phyloP scores from a whole-genome alignment of 2,797 vertebrate species.

The Hyperoplus immaculatus region DNA sequence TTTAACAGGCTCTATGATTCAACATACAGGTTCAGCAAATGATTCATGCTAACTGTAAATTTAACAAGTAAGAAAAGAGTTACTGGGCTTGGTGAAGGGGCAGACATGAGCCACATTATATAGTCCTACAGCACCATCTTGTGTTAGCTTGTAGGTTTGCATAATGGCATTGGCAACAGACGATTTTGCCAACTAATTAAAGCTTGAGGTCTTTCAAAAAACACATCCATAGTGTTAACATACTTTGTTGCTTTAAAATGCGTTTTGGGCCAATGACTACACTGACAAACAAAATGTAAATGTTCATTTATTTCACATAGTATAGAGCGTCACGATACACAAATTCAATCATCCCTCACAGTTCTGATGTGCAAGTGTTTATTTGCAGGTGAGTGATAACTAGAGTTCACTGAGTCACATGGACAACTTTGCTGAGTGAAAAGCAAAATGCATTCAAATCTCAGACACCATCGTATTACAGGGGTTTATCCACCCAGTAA shows the following conservation, averaged over 20 bases:
- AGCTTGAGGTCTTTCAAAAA: neutral
- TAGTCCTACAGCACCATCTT: conserved; percentile 69
- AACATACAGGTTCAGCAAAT: conserved; percentile 15
- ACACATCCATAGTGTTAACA: neutral
- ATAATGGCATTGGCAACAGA: neutral
- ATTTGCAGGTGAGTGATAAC: conserved; percentile 68
- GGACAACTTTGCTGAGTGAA: conserved; percentile 26
- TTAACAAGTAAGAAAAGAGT: conserved; percentile 28
- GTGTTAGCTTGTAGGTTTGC: conserved; percentile 35
- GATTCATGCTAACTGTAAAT: conserved; percentile 35
- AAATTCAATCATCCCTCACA: conserved; percentile 71
- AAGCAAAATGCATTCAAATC: neutral
- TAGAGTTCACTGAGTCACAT: conserved; percentile 1
- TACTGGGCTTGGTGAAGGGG: neutral
- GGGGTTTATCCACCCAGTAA: conserved; percentile 18
- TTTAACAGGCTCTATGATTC: conserved; percentile 27
- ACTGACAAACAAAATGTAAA: conserved; percentile 37
- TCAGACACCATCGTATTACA: conserved; percentile 2
- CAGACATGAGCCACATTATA: neutral
- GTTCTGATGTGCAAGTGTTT: conserved; percentile 77
- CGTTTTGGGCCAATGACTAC: neutral
- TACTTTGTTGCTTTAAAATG: neutral
- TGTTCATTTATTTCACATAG: conserved; percentile 76
- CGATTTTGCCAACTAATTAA: too few species aligned
- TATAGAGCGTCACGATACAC: conserved; percentile 70